phyloP scores from a whole-genome alignment of 2,113 vertebrate species.

The Pseudopipra pipra region DNA sequence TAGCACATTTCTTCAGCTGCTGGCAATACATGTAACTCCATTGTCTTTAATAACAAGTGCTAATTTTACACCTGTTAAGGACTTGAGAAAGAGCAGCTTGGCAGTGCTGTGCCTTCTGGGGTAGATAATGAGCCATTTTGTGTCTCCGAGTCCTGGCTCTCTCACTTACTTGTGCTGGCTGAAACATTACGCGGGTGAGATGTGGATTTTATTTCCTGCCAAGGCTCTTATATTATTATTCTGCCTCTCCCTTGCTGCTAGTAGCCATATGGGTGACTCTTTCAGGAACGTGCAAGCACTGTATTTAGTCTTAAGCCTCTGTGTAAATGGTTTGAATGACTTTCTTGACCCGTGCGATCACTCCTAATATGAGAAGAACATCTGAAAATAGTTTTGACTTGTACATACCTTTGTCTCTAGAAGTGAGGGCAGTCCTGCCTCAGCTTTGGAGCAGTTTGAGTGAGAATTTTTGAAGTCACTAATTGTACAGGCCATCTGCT shows the following conservation, averaged over 20 bases:
- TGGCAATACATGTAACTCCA: slow-evolving; percentile 46
- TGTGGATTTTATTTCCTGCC: background rate
- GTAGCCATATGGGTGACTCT: background rate
- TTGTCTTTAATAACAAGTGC: slow-evolving; percentile 52
- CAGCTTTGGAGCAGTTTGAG: background rate
- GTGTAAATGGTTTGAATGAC: background rate
- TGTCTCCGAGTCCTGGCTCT: background rate
- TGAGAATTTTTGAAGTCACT: slow-evolving; percentile 2
- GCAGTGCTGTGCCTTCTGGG: slow-evolving; percentile 11
- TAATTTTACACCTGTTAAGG: slow-evolving; percentile 68
- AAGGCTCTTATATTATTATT: background rate
- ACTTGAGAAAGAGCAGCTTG: slow-evolving; percentile 40
- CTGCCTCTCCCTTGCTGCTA: background rate
- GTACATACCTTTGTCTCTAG: background rate
- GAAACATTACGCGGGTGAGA: background rate
- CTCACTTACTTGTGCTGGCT: background rate
- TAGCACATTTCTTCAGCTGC: slow-evolving; percentile 55
- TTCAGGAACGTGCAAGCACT: rapidly evolving
- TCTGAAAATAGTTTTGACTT: background rate
- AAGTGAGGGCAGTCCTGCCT: background rate
- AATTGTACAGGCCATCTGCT: slow-evolving; percentile 51
- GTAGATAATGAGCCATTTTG: slow-evolving; percentile 24
- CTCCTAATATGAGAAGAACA: background rate
- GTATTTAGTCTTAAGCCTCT: background rate
- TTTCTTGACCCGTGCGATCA: background rate